Evolutionary conservation across 2,797 vertebrate genomes (phyloP).

Genomic region (Neosilurus hyrtlii): DNA sequence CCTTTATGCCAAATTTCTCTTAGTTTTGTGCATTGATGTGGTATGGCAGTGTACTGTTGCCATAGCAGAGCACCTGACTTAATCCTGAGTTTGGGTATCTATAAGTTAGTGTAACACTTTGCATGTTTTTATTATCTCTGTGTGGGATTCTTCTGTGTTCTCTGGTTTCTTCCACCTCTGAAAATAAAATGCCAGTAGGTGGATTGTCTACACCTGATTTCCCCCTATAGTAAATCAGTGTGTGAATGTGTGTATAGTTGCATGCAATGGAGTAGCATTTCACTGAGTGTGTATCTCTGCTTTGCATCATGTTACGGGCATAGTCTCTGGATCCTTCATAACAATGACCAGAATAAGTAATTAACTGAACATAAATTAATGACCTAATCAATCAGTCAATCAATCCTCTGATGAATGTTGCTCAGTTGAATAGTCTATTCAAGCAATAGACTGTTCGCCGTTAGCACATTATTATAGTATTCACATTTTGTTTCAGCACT

Average conservation of each 20-base stretch:
- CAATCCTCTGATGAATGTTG: neutral
- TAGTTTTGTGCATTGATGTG: neutral
- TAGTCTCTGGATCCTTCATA: neutral
- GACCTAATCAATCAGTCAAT: neutral
- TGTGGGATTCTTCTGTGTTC: neutral
- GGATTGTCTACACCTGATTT: neutral
- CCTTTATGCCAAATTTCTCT: neutral
- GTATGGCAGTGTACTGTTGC: neutral
- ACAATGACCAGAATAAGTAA: neutral
- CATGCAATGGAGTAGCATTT: neutral
- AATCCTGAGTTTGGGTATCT: neutral
- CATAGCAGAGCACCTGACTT: neutral
- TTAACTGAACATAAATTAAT: neutral
- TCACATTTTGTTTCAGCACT: too few relatives aligned
- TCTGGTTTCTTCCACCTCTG: too few relatives aligned
- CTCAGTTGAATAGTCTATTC: too few relatives aligned
- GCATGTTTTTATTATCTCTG: neutral
- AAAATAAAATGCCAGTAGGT: neutral
- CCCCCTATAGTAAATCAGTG: neutral
- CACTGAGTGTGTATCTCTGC: neutral
- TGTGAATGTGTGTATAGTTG: neutral
- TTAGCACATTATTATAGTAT: too few relatives aligned
- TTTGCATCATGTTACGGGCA: neutral
- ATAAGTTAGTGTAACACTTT: neutral
- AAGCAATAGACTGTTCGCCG: too few relatives aligned